phyloP scores from a whole-genome alignment of 2,113 vertebrate genomes.

The Ibidorhyncha struthersii region DNA sequence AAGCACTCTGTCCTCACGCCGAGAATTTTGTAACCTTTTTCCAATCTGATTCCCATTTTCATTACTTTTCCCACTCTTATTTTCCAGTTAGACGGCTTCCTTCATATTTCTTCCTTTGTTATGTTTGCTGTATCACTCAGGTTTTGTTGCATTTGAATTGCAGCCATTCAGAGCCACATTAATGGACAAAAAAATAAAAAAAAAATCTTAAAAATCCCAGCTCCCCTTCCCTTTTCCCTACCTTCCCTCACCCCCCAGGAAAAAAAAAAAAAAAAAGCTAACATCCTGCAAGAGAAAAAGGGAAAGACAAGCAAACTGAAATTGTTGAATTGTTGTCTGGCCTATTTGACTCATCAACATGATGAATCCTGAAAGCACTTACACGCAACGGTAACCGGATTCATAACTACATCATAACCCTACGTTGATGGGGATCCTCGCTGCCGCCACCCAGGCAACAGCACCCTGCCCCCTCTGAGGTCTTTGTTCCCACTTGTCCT shows the following conservation, averaged over 20 bases:
- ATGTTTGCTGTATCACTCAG: neutral
- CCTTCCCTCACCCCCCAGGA: neutral
- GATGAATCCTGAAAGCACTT: neutral
- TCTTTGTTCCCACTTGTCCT: neutral
- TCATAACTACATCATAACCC: neutral
- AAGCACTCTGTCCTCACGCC: neutral
- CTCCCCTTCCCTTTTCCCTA: neutral
- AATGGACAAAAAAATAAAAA: neutral
- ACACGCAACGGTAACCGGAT: neutral
- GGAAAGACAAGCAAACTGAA: neutral
- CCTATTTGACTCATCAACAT: neutral
- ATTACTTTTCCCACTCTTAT: neutral
- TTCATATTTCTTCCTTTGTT: neutral
- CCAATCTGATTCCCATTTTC: neutral
- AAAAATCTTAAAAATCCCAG: neutral
- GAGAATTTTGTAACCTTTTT: neutral
- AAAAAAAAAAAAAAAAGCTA: neutral
- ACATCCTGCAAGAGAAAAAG: neutral
- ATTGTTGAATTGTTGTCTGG: neutral
- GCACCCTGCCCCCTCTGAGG: neutral
- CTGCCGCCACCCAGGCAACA: neutral
- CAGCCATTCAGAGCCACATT: neutral
- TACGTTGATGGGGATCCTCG: accelerated
- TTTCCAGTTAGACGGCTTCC: neutral
- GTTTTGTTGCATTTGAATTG: neutral